A percentile compares a stretch with the other conserved stretches of the same genome.
phyloP scores from a whole-genome alignment of 2,113 vertebrate genomes.

The cattle (Bos taurus) region DNA sequence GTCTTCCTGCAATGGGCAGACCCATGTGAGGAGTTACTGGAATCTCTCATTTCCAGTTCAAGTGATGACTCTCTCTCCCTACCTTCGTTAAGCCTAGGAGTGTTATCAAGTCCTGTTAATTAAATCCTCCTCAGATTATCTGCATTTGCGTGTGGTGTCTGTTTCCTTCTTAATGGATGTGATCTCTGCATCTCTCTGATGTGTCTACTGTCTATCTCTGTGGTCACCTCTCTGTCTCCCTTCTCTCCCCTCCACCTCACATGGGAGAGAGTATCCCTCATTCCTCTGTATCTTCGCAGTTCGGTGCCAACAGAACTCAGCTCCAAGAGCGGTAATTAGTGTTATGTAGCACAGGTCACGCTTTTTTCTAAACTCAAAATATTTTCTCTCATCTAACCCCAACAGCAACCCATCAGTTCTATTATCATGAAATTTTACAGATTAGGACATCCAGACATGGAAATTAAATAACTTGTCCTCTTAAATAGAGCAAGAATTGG shows the following conservation, averaged over 20 bases:
- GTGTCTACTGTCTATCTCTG: not conserved
- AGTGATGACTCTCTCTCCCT: not conserved
- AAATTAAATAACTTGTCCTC: not conserved
- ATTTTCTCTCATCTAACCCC: not conserved
- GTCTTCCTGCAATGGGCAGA: not conserved
- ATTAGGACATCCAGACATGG: not conserved
- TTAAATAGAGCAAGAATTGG: not conserved
- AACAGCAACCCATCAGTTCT: not conserved
- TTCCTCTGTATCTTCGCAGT: not conserved
- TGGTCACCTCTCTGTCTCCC: not conserved
- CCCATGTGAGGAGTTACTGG: not conserved
- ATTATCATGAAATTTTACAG: not conserved
- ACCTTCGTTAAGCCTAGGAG: not conserved
- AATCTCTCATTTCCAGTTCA: not conserved
- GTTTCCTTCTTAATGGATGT: not conserved
- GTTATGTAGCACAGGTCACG: not conserved
- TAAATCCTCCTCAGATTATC: not conserved
- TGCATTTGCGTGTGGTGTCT: not conserved
- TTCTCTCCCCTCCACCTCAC: not conserved
- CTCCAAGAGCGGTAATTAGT: not conserved
- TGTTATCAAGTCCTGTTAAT: not conserved
- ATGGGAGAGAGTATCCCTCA: not conserved
- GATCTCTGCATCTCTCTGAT: not conserved
- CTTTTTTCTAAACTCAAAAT: not conserved
- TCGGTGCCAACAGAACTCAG: not conserved